phyloP scores from a whole-genome alignment of 2,797 vertebrate genomes.

The Lagodon rhomboides region DNA sequence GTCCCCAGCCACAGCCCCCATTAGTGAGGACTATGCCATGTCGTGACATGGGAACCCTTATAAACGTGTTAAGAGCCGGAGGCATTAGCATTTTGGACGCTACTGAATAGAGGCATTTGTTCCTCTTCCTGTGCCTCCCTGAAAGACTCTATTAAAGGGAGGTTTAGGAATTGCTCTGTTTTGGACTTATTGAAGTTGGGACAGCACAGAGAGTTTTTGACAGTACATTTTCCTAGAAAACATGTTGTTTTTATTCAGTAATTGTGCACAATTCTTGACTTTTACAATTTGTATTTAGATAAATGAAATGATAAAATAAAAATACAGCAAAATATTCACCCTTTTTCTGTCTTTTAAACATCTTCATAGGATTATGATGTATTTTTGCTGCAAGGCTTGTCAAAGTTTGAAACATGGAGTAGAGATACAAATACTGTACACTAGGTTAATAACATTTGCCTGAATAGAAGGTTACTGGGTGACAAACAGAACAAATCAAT shows the following conservation, averaged over 20 bases:
- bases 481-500: conserved; percentile 52
- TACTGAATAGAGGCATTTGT: conserved; percentile 88
- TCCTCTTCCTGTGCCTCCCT: conserved; percentile 87
- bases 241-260: conserved; percentile 21
- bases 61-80: conserved; percentile 88
- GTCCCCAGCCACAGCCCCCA: conserved; percentile 71
- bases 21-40: conserved; percentile 79
- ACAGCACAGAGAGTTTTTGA: conserved; percentile 71
- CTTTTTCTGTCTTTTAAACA: background rate
- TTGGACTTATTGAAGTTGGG: conserved; percentile 81
- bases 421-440: background rate
- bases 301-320: background rate
- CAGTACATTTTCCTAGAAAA: conserved; percentile 57
- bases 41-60: conserved; percentile 89
- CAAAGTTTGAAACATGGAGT: background rate
- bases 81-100: conserved; percentile 91
- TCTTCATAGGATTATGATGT: background rate
- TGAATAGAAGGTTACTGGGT: conserved; percentile 4
- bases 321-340: background rate
- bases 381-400: conserved; percentile 1
- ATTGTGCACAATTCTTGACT: background rate
- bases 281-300: background rate
- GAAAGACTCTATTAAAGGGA: conserved; percentile 89
- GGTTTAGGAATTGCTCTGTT: conserved; percentile 86
- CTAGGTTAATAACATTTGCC: background rate